These are phyloP conservation scores for Bambusicola thoracicus DNA, from an alignment of 2,113 vertebrate genomes.

Conservation along the genomic window DNA sequence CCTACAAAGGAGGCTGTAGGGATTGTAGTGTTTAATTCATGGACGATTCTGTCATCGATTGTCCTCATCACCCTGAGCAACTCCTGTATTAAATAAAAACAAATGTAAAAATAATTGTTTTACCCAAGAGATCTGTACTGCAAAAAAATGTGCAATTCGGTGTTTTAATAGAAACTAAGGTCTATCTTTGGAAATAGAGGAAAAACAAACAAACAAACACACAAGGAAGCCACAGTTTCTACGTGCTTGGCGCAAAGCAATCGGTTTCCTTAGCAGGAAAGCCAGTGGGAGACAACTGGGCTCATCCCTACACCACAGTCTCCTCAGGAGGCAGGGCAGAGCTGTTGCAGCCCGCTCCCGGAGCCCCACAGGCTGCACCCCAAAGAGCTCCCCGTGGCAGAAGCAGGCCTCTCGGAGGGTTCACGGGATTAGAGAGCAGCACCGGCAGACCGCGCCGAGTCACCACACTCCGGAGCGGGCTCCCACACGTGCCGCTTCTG, in stretches of 20 bases:
- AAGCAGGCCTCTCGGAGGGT: neutral
- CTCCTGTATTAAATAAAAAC: slow-evolving; percentile 81
- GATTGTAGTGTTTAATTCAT: slow-evolving; percentile 93
- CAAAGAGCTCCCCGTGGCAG: neutral
- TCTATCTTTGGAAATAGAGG: neutral
- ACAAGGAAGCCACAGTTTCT: neutral
- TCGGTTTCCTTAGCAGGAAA: accelerated
- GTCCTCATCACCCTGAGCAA: slow-evolving; percentile 92
- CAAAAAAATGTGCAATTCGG: neutral
- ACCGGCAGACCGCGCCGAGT: neutral
- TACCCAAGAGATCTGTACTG: neutral
- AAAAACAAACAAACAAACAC: neutral
- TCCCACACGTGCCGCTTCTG: neutral
- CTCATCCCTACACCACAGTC: neutral
- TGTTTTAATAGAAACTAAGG: neutral
- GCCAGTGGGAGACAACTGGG: no score
- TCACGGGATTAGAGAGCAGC: neutral
- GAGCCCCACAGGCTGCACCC: neutral
- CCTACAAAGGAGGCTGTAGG: slow-evolving; percentile 96
- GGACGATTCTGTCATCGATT: slow-evolving; percentile 95
- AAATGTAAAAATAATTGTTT: neutral
- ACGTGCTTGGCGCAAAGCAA: accelerated
- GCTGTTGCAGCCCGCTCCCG: no score
- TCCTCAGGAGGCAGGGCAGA: neutral
- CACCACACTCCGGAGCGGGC: neutral